Evolutionary conservation across 2,797 vertebrate species (phyloP), one percentile per base, ranked within the genome.

Genomic region (Enteromius radiatus): DNA sequence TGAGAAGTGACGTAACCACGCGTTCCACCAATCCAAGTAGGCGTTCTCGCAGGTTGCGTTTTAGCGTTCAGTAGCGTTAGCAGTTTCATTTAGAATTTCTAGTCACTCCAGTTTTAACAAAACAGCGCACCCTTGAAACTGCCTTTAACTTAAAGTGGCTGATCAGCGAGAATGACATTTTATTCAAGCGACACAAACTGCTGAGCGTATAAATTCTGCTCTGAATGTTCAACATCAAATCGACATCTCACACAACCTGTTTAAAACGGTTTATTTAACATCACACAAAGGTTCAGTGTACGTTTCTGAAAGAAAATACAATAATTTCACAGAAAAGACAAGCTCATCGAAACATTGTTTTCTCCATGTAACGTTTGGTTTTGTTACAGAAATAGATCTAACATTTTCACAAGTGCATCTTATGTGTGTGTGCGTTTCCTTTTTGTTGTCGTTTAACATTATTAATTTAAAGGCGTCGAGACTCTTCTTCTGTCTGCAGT

Each of bases 201-300:
- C 21, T 23, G 23, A 45, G 14, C 1, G 23, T 10, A 45, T 45
- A 45, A 14, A 45, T 56, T 56, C 10, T 56, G 9, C 52, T 11
- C 52, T 23, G 10, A 63, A 63, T 31, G 1, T 17, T 64, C 23
- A 64, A 47, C 17, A 0, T 38, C 14, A 23, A 26, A 47, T 64
- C 23, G 47, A 47, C 17, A 0, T 38, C 14, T 33, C 38, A 47
- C 21, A 47, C 61, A 26, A 38, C 12, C 21, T 5, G 69, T 68
- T 82, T 76, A 36, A 68, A 47, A 56, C n/a, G 3, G 12, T 82
- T 82, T 76, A 67, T 67, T 82, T 54, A 56, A 82, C 59, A 56
- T 76, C 81, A 76, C 76, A 59, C 47, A 9, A 11, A 43, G 11
- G 5, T 54, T n/a, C 49, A 47, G 23, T 76, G 61, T 0, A 67